Conservation (phyloP, 1,140 invertebrate genomes). For the Hyles euphorbiae region DNA sequence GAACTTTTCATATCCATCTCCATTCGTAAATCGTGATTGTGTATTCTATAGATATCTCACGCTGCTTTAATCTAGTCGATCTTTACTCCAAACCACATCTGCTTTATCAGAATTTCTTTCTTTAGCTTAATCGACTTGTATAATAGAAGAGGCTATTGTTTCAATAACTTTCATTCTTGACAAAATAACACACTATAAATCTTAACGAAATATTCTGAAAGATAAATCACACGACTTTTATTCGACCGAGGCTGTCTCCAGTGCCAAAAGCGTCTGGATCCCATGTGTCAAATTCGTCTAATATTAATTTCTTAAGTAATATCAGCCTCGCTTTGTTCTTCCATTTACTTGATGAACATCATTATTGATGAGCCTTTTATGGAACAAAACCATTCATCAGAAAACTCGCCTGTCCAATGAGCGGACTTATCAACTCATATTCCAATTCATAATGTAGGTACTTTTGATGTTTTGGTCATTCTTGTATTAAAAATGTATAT, state of each 20-base stretch:
- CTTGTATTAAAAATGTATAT: too few species aligned
- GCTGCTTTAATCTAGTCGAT: neutral
- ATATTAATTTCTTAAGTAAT: conserved; percentile 54
- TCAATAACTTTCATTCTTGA: too few species aligned
- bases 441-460: too few species aligned
- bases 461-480: too few species aligned
- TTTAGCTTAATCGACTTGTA: too few species aligned
- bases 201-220: too few species aligned
- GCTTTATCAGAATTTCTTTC: too few species aligned
- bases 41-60: neutral
- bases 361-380: conserved; percentile 41
- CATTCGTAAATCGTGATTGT: too few species aligned
- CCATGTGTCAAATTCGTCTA: conserved; percentile 29
- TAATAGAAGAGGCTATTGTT: too few species aligned
- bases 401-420: conserved; percentile 17
- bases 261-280: neutral
- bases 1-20: too few species aligned
- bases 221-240: neutral
- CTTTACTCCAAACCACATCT: neutral
- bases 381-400: conserved; percentile 22
- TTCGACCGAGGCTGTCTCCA: neutral
- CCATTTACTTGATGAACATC: conserved; percentile 39
- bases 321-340: conserved; percentile 26
- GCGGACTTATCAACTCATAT: neutral
- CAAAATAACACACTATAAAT: too few species aligned